Conservation (phyloP, 2,113 vertebrate genomes). For the Glaucidium brasilianum region DNA sequence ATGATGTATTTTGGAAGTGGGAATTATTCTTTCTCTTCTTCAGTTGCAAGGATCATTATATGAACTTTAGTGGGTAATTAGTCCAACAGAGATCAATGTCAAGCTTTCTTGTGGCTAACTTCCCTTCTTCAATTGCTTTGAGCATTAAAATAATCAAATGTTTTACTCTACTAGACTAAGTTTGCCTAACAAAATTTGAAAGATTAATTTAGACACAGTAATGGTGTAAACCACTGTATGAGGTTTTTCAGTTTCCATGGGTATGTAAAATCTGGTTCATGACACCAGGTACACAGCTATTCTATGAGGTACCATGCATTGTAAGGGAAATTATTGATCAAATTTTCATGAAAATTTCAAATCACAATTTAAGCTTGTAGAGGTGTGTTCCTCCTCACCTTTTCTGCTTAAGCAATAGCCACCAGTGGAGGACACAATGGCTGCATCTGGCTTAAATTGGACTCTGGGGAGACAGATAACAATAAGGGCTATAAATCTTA, state of each 20-base stretch:
- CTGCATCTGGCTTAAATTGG: too few relatives aligned
- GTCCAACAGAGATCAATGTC: neutral
- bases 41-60: neutral
- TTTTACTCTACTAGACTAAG: neutral
- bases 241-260: neutral
- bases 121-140: neutral
- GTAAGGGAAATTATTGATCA: neutral
- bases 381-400: too few relatives aligned
- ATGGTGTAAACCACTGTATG: neutral
- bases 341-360: neutral
- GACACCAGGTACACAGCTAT: rapidly evolving
- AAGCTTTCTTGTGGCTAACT: neutral
- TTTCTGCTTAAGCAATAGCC: too few relatives aligned
- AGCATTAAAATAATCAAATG: neutral
- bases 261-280: neutral
- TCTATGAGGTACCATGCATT: neutral
- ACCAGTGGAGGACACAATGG: too few relatives aligned
- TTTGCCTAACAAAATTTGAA: neutral
- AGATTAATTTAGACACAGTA: neutral
- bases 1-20: neutral
- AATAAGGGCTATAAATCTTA: too few relatives aligned
- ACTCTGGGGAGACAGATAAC: too few relatives aligned
- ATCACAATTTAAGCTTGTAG: neutral
- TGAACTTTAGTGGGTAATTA: neutral
- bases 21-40: neutral